phyloP scores from a whole-genome alignment of 2,113 vertebrate genomes.

The Toxostoma redivivum region DNA sequence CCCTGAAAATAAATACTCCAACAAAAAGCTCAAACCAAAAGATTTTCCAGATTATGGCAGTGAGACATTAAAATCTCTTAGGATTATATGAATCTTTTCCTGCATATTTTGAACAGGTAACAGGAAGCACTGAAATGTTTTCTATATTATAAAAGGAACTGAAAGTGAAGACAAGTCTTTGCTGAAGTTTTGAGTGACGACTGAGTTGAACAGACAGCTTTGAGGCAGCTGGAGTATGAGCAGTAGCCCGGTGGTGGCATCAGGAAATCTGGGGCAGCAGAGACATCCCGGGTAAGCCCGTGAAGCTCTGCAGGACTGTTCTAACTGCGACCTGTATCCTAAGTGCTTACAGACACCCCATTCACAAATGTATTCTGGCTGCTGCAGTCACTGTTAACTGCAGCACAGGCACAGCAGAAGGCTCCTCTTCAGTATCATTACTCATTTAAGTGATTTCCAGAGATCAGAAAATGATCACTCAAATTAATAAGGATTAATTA shows the following conservation, averaged over 20 bases:
- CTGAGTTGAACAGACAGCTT: background rate
- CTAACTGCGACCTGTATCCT: rapidly evolving
- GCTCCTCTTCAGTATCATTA: background rate
- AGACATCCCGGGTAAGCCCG: background rate
- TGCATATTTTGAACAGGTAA: background rate
- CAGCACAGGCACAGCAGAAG: background rate
- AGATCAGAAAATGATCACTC: background rate
- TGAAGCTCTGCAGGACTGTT: background rate
- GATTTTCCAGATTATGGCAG: background rate
- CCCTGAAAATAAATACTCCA: background rate
- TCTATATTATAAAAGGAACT: background rate
- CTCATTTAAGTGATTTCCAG: background rate
- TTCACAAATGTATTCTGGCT: background rate
- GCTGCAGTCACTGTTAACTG: background rate
- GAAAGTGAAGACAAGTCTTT: background rate
- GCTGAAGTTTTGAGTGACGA: background rate
- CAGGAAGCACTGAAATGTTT: background rate
- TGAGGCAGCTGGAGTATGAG: background rate
- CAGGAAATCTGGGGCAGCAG: background rate
- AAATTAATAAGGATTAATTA: background rate
- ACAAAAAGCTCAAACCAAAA: background rate
- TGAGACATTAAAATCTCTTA: background rate
- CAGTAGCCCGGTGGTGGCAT: background rate
- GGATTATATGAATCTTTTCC: background rate
- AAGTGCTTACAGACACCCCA: background rate